Evolutionary conservation across 1,140 invertebrate genomes (phyloP), one percentile per base, ranked within the genome.

Genomic region (Aphelenchoides besseyi): DNA sequence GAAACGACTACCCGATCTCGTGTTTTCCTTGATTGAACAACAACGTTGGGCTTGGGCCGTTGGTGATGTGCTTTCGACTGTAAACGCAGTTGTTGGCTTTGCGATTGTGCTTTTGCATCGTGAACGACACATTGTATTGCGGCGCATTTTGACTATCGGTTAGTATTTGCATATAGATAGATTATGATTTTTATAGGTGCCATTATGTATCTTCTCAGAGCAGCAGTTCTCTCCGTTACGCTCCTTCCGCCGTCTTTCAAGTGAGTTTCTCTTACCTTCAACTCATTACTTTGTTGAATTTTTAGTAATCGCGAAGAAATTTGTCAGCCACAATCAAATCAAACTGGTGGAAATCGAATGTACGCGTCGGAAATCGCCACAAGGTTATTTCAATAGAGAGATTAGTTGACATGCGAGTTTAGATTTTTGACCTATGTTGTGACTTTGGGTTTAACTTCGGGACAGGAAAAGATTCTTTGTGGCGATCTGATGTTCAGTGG

Each of bases 21-120:
- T 83, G 1, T 83, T 81, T 61, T 82, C 82, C 53, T 32, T 83
- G 8, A 78, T 83, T 12, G 71, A 73, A 8, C 82, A 83, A 67
- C 82, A 83, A 57, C 63, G 79, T 62, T 83, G 82, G 82, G 82
- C 82, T 5, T 83, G 82, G 82, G 62, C 77, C 26, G 81, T 83
- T 30, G 82, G 82, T 12, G 82, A 83, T 67, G 82, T 83, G 1
- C 71, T 83, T 5, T 84, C 82, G 3, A 83, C 82, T 37, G 71
- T 83, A 8, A 83, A 81, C 68, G 72, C 82, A 8, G 71, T 83
- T 35, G 71, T 83, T 30, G 83, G 81, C 12, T 83, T 83, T 67
- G 69, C 71, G 5, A 69, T 82, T 41, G 76, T 83, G 5, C 64
- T 84, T n/a, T 71, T 83, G 9, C 82, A 83, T 48, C 61, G 73